phyloP scores from a whole-genome alignment of 2,888 invertebrate species.

The Choristoneura rosaceana region DNA sequence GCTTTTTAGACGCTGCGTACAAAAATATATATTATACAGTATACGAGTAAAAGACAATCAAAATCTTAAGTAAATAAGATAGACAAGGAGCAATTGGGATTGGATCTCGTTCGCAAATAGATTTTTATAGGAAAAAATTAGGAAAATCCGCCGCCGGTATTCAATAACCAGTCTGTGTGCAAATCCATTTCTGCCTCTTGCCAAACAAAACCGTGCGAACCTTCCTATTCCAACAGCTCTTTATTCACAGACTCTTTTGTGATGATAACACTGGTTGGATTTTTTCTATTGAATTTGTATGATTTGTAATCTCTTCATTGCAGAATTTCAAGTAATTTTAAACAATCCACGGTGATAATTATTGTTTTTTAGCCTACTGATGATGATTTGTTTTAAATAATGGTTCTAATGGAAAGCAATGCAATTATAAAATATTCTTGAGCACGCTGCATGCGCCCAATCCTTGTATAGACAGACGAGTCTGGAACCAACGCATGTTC shows the following conservation, averaged over 20 bases:
- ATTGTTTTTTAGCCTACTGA: not conserved
- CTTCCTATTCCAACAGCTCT: conserved; percentile 32
- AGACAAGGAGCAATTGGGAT: conserved; percentile 3
- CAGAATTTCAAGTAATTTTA: not conserved
- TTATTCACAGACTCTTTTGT: conserved; percentile 46
- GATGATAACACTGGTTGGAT: conserved; percentile 33
- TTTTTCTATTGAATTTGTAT: conserved; percentile 3
- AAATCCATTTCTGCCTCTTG: conserved; percentile 35
- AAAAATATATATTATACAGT: not conserved
- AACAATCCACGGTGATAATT: not conserved
- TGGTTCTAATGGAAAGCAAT: conserved; percentile 63
- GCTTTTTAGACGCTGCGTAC: conserved; percentile 6
- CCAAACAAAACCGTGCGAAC: conserved; percentile 35
- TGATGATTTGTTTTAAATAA: not conserved
- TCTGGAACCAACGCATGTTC: conserved; percentile 25
- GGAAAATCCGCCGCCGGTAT: conserved; percentile 12
- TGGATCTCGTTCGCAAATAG: conserved; percentile 10
- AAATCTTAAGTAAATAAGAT: not conserved
- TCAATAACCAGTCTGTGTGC: conserved; percentile 32
- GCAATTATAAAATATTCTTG: conserved; percentile 53
- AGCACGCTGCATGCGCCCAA: conserved; percentile 70
- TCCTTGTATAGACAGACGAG: conserved; percentile 20
- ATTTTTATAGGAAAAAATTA: conserved; percentile 29
- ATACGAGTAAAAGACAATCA: not conserved
- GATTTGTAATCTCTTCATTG: not conserved